Conservation (phyloP, 2,113 vertebrate genomes). For the Serinus canaria region DNA sequence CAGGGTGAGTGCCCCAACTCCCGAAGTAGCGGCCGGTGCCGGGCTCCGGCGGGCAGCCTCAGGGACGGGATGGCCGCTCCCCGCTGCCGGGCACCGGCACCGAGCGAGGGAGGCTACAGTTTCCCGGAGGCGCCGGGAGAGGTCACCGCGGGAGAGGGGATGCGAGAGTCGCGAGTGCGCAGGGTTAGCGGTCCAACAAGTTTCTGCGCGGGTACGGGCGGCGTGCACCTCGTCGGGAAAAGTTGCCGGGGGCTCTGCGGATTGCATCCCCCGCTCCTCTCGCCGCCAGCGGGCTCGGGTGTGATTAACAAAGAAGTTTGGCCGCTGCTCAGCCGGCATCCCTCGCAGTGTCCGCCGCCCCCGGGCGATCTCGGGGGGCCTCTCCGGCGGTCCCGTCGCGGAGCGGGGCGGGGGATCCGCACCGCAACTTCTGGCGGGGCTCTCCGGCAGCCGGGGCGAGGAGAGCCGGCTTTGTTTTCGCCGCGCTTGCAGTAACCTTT, state of each 20-base stretch:
- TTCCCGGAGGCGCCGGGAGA: not conserved
- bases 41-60: not conserved
- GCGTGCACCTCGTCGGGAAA: not conserved
- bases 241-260: not conserved
- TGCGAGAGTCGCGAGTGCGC: not conserved
- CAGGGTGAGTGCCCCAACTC: slow-evolving; percentile 66
- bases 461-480: not conserved
- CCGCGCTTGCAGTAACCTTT: not conserved
- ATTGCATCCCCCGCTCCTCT: not conserved
- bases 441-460: not conserved
- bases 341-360: not conserved
- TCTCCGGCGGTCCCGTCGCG: not conserved
- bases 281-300: not conserved
- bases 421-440: not conserved
- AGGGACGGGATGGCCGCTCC: not conserved
- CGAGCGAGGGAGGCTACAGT: not conserved
- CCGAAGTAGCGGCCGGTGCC: not conserved
- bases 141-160: not conserved
- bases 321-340: not conserved
- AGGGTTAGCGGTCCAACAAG: slow-evolving; percentile 52
- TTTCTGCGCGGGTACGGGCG: slow-evolving; percentile 37
- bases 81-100: not conserved
- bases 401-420: not conserved
- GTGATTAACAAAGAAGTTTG: slow-evolving; percentile 62
- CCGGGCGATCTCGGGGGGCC: not conserved